Evolutionary conservation across 2,797 vertebrate species (phyloP), one percentile per base, ranked within the genome.

Genomic region (Esox lucius): DNA sequence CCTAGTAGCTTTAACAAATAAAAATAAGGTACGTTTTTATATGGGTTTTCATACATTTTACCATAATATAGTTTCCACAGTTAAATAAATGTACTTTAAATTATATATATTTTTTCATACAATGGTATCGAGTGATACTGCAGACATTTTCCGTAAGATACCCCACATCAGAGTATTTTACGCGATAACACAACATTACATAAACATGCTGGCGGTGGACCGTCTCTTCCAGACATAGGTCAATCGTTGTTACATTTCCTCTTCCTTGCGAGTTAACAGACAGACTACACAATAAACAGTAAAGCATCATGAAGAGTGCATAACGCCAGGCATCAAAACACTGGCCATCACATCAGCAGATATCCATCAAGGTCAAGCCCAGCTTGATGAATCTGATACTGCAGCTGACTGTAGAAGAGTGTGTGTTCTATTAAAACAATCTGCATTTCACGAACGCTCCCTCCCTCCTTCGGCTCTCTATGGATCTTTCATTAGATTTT

Each of bases 401-500:
- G 86, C 86, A 90, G 90, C 85, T 85, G 86, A 80, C 87, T 76
- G 81, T 68, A n/a, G 67, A 24, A 68, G 15, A 83, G 80, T 83
- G 86, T 78, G 87, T 84, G 76, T 90, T 90, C 83, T 89, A 90
- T 91, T 91, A 91, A 90, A 93, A 91, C 89, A 89, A 92, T 92
- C 90, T 92, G 89, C 89, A 91, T 92, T 88, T 90, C 75, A 85
- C 88, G 72, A 81, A 87, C 42, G 61, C 74, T 61, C 28, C 22
- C 70, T 79, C 84, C 84, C 67, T 82, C 84, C 82, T 78, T 35
- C 78, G 46, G 82, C 81, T 84, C 87, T 86, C 80, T 90, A 88
- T 88, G 88, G 89, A 91, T 90, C 90, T 91, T 91, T 94, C 90
- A 93, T 93, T 92, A 92, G 85, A 84, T 80, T 70, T 88, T 94